phyloP scores from a whole-genome alignment of 2,113 vertebrate species.

The Oreochromis aureus region DNA sequence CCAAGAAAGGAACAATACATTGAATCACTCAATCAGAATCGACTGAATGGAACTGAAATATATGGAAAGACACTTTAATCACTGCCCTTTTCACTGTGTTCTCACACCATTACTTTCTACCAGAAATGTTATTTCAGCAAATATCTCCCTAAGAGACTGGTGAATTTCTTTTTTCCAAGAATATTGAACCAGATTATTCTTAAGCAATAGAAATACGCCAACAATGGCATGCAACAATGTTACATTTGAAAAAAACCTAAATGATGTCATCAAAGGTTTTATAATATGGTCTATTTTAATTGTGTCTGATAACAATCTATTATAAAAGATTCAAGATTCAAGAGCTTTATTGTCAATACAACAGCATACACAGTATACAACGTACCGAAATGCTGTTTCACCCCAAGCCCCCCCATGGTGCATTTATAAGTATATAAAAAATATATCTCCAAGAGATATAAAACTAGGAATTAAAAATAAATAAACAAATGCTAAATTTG shows the following conservation, averaged over 20 bases:
- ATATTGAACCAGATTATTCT: neutral
- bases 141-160: neutral
- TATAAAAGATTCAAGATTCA: neutral
- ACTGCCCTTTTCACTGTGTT: neutral
- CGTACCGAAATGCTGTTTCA: neutral
- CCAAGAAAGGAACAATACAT: neutral
- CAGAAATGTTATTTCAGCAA: neutral
- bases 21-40: neutral
- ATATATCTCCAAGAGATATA: neutral
- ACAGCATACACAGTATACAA: neutral
- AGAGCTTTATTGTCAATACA: neutral
- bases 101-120: neutral
- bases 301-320: slow-evolving; percentile 25
- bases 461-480: neutral
- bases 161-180: neutral
- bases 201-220: neutral
- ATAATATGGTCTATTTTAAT: slow-evolving; percentile 20
- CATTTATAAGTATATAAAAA: neutral
- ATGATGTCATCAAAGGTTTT: slow-evolving; percentile 38
- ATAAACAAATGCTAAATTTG: neutral
- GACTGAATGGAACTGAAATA: neutral
- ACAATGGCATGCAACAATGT: neutral
- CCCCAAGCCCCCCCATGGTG: neutral
- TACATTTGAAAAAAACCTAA: slow-evolving; percentile 5
- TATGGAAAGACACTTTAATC: neutral